Evolutionary conservation across 2,113 vertebrate genomes (phyloP).

Genomic region (Caretta caretta): DNA sequence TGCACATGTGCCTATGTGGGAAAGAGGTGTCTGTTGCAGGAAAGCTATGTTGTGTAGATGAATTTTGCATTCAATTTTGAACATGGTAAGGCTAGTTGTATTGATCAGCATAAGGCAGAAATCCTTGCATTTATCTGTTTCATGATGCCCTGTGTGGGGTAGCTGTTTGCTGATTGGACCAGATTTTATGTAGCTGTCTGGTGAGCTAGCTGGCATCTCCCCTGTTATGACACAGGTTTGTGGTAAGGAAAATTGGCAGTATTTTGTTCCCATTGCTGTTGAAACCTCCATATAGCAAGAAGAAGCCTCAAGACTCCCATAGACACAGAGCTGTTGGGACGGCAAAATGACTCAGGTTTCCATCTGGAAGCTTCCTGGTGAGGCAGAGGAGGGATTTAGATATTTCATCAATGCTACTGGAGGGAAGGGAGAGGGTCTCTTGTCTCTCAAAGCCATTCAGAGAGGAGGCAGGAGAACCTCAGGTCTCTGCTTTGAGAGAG

Average conservation of each 20-base stretch:
- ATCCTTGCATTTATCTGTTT: background rate
- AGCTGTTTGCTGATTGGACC: background rate
- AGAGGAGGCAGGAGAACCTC: background rate
- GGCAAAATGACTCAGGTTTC: background rate
- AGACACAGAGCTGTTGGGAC: background rate
- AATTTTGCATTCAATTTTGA: background rate
- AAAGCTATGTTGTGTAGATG: background rate
- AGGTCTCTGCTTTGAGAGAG: background rate
- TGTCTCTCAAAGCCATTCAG: background rate
- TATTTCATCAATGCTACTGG: background rate
- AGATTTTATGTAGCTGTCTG: background rate
- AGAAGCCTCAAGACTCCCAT: background rate
- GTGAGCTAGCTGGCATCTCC: background rate
- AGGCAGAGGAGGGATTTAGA: background rate
- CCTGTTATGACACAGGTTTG: fast-evolving
- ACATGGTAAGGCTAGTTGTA: background rate
- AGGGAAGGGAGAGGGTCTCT: background rate
- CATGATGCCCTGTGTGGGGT: too few relatives aligned
- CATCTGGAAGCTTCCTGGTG: background rate
- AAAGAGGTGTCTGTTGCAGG: background rate
- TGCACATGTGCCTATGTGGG: background rate
- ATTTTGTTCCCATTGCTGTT: background rate
- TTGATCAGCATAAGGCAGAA: background rate
- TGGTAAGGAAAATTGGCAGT: background rate
- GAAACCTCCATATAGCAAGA: background rate